Conservation (phyloP, 2,888 invertebrate genomes). For the Oegoconia quadripuncta region DNA sequence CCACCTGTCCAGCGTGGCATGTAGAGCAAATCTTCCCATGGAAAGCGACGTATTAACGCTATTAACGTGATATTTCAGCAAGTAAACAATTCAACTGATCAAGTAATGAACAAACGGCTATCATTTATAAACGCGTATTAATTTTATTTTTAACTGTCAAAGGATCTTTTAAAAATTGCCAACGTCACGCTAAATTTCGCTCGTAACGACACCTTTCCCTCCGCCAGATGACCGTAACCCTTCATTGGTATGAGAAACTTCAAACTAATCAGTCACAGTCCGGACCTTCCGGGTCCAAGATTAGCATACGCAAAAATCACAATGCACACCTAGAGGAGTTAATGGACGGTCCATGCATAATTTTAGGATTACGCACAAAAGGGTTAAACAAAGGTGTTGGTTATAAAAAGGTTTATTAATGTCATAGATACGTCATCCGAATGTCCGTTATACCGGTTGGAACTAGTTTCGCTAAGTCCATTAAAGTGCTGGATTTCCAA, state of each 20-base stretch:
- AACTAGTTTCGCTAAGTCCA: slow-evolving; percentile 28
- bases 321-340: slow-evolving; percentile 61
- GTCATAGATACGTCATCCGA: slow-evolving; percentile 55
- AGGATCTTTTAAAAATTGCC: not conserved
- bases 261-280: slow-evolving; percentile 68
- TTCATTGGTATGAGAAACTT: slow-evolving; percentile 45
- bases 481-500: slow-evolving; percentile 38
- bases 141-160: too few species aligned
- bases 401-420: slow-evolving; percentile 69
- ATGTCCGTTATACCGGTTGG: slow-evolving; percentile 65
- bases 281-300: slow-evolving; percentile 43
- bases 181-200: slow-evolving; percentile 14
- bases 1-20: too few species aligned
- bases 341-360: slow-evolving; percentile 66
- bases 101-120: too few species aligned
- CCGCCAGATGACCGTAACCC: slow-evolving; percentile 51
- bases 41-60: too few species aligned
- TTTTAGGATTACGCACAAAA: slow-evolving; percentile 51
- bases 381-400: slow-evolving; percentile 66
- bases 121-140: too few species aligned
- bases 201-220: slow-evolving; percentile 32
- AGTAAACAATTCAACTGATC: too few species aligned
- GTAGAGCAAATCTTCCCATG: too few species aligned
- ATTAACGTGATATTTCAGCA: too few species aligned
- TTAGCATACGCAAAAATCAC: slow-evolving; percentile 72